A percentile compares a stretch with the other conserved stretches of the same genome.
phyloP scores from a whole-genome alignment of 2,888 invertebrate genomes.

The Heliconius hortense region DNA sequence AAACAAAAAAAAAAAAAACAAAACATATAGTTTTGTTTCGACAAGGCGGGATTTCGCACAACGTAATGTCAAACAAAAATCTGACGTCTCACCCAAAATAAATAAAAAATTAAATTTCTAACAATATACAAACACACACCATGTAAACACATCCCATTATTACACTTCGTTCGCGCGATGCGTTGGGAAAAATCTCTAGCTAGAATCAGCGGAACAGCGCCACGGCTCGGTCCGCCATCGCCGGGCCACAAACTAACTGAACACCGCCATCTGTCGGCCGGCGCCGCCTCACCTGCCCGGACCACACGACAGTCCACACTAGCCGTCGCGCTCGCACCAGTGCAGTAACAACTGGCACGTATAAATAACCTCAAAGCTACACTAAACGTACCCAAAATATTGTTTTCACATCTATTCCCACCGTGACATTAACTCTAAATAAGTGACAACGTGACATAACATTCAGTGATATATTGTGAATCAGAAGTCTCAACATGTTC shows the following conservation, averaged over 20 bases:
- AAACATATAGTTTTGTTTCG: too few species aligned
- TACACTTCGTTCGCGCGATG: slow-evolving; percentile 67
- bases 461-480: slow-evolving; percentile 65
- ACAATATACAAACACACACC: not conserved
- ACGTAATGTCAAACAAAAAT: not conserved
- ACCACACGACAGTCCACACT: slow-evolving; percentile 51
- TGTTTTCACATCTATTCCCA: slow-evolving; percentile 54
- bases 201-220: slow-evolving; percentile 77
- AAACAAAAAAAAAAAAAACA: not conserved
- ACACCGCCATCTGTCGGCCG: slow-evolving; percentile 71
- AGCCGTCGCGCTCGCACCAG: slow-evolving; percentile 76
- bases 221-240: slow-evolving; percentile 64
- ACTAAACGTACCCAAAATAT: slow-evolving; percentile 68
- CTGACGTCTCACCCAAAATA: not conserved
- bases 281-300: slow-evolving; percentile 61
- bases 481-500: slow-evolving; percentile 75
- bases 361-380: slow-evolving; percentile 78
- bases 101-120: not conserved
- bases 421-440: slow-evolving; percentile 64
- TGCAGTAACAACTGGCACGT: slow-evolving; percentile 65
- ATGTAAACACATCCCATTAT: slow-evolving; percentile 65
- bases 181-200: slow-evolving; percentile 79
- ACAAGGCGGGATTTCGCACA: not conserved
- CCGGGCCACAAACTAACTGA: slow-evolving; percentile 71
- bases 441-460: slow-evolving; percentile 55